A percentile compares a stretch with the other conserved stretches of the same genome.
These are phyloP conservation scores for Eurystomus glaucurus DNA, from an alignment of 2,797 vertebrate genomes.

Conservation along the genomic window DNA sequence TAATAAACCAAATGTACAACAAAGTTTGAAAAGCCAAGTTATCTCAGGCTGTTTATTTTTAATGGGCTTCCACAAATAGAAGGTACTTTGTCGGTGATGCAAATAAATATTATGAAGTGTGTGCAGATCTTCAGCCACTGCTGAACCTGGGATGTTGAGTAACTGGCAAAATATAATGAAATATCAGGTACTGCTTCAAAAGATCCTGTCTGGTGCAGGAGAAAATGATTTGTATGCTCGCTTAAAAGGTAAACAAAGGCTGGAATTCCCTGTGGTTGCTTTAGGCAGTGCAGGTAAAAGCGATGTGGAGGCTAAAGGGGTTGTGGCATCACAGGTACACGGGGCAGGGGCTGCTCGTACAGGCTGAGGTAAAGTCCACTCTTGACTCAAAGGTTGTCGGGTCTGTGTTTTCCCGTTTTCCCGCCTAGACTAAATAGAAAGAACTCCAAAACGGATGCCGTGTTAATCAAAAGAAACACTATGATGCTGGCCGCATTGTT, in stretches of 20 bases:
- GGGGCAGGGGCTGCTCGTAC: neutral
- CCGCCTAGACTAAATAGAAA: constrained; percentile 27
- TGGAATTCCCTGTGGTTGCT: neutral
- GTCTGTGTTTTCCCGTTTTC: constrained; percentile 34
- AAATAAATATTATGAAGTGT: constrained; percentile 39
- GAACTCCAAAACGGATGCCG: neutral
- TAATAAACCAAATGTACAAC: constrained; percentile 61
- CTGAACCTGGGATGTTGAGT: neutral
- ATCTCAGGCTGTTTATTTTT: constrained; percentile 45
- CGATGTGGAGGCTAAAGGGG: neutral
- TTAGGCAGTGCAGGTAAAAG: neutral
- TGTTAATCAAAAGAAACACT: neutral
- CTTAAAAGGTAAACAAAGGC: neutral
- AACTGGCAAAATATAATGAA: neutral
- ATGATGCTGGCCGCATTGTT: neutral
- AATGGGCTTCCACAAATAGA: neutral
- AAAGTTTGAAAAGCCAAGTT: constrained; percentile 42
- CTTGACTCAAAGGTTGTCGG: neutral
- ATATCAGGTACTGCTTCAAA: neutral
- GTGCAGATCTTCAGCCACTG: neutral
- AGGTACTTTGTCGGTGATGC: constrained; percentile 42
- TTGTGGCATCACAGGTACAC: neutral
- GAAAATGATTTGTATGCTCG: neutral
- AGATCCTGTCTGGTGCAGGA: neutral
- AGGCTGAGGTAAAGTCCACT: neutral